Evolutionary conservation across 1,140 invertebrate species (phyloP), one percentile per base, ranked within the genome.

Genomic region (Pissodes strobi): DNA sequence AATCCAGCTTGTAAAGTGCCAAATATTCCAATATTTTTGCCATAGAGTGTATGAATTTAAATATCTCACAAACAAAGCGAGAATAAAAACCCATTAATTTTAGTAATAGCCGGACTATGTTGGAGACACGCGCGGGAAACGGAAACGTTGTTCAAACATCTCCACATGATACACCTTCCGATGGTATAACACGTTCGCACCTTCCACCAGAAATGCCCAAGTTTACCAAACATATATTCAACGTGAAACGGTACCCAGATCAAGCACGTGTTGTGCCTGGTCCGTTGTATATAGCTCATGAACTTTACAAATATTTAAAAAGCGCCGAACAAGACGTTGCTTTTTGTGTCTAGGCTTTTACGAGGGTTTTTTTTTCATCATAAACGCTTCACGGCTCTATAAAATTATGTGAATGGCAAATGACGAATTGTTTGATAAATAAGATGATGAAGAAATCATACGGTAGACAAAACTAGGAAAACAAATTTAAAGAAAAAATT

Each of bases 131-230:
- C 43, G 58, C 64, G 64, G 69, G 66, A 72, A 72, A 66, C 67
- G 71, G 71, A 73, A 66, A 70, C 64, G 39, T 62, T 73, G 62
- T 71, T 68, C 69, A 73, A 73, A 73, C 55, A 72, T 52, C 37
- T 53, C 8, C 55, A 21, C 37, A 45, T 66, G 64, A 57, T 69
- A 71, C 51, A 64, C 64, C 67, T 72, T 72, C 71, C 71, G 69
- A 69, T 66, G 53, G 55, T 53, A 23, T 6, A 22, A 62, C 17
- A 22, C 23, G 55, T 58, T 65, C 63, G 61, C 53, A 64, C 66
- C 56, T 68, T 60, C 55, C 57, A 68, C 60, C 41, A 62, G 49
- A 53, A 65, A 68, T 23, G 27, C 56, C 56, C 8, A 45, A 60
- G 43, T 38, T 41, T 18, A 23, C 49, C 49, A 65, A 59, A 43